These are phyloP conservation scores for Petrocephalus microphthalmus DNA, from an alignment of 2,113 vertebrate species.

Conservation along the genomic window DNA sequence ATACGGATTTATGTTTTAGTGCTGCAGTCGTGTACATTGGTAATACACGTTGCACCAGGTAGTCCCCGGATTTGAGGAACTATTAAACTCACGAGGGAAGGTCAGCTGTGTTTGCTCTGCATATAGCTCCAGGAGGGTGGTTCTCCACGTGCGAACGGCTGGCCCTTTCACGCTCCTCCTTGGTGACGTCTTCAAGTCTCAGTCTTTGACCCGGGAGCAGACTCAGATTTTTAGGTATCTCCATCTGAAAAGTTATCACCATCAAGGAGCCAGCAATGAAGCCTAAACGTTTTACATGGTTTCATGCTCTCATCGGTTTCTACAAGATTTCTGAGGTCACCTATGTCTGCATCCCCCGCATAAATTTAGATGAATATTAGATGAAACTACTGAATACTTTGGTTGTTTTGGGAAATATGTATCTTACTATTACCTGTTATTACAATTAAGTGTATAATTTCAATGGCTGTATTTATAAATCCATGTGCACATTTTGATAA, in stretches of 20 bases:
- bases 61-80: background rate
- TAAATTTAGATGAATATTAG: background rate
- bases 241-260: slow-evolving; percentile 46
- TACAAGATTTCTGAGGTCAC: background rate
- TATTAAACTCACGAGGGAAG: background rate
- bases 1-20: background rate
- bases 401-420: background rate
- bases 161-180: slow-evolving; percentile 55
- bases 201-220: slow-evolving; percentile 66
- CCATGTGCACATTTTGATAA: background rate
- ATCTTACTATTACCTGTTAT: background rate
- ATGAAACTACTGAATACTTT: background rate
- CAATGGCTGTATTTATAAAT: background rate
- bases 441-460: background rate
- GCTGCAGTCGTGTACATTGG: background rate
- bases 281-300: background rate
- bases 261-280: background rate
- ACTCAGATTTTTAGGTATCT: slow-evolving; percentile 57
- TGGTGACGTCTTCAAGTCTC: slow-evolving; percentile 56
- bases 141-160: background rate
- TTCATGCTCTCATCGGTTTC: background rate
- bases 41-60: background rate
- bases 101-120: background rate
- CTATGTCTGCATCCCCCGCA: background rate
- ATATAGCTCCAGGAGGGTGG: background rate